phyloP scores from a whole-genome alignment of 2,113 vertebrate genomes.

The Microcebus murinus region DNA sequence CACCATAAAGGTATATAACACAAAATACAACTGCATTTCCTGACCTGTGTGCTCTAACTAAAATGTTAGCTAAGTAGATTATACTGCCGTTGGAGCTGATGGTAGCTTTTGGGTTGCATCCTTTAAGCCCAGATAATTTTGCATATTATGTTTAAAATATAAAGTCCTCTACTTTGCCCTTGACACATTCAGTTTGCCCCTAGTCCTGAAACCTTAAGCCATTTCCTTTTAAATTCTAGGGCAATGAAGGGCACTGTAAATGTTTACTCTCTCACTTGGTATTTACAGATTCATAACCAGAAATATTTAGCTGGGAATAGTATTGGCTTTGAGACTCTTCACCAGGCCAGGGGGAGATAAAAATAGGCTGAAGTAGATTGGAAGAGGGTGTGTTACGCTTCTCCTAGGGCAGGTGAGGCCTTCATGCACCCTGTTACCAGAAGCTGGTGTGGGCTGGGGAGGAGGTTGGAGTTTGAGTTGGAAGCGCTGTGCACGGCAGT shows the following conservation, averaged over 20 bases:
- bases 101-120: background rate
- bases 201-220: background rate
- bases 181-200: background rate
- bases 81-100: background rate
- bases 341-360: background rate
- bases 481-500: too few relatives aligned
- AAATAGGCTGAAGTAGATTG: background rate
- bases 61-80: background rate
- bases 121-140: background rate
- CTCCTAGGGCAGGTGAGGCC: background rate
- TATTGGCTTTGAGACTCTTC: background rate
- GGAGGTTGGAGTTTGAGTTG: background rate
- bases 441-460: fast-evolving
- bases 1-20: too few relatives aligned
- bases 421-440: fast-evolving
- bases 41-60: background rate
- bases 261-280: background rate
- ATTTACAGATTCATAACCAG: background rate
- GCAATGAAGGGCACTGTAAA: background rate
- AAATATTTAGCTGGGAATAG: background rate
- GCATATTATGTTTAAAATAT: background rate
- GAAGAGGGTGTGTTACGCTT: background rate
- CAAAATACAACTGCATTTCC: background rate
- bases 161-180: background rate
- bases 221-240: background rate